Percentiles rank a stretch among this genome's conserved stretches.
These are phyloP conservation scores for Mormoops blainvillei DNA, from an alignment of 2,113 vertebrate genomes.

Conservation along the genomic window DNA sequence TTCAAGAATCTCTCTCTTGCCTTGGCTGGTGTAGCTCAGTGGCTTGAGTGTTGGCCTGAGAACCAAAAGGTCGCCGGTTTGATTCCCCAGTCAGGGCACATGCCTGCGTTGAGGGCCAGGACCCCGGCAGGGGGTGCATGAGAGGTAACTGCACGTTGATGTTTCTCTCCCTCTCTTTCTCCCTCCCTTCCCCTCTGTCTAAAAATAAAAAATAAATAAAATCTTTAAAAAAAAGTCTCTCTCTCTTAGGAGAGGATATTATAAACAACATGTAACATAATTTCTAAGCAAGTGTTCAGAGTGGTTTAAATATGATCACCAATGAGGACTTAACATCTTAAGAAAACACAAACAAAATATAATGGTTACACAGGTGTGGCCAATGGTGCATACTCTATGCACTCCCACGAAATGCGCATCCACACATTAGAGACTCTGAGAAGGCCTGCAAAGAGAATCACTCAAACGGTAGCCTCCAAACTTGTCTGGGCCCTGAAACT, in stretches of 20 bases:
- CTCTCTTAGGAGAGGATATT: not conserved
- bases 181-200: too few relatives aligned
- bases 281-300: not conserved
- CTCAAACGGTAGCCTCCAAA: not conserved
- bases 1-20: not conserved
- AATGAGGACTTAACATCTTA: not conserved
- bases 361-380: not conserved
- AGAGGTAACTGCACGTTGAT: too few relatives aligned
- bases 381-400: accelerated
- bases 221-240: too few relatives aligned
- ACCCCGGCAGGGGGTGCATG: too few relatives aligned
- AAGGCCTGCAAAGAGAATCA: not conserved
- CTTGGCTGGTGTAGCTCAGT: too few relatives aligned
- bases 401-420: not conserved
- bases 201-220: too few relatives aligned
- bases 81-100: too few relatives aligned
- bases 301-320: not conserved
- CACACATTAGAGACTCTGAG: not conserved
- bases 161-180: too few relatives aligned
- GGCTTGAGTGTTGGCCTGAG: too few relatives aligned
- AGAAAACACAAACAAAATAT: not conserved
- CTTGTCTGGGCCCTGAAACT: not conserved
- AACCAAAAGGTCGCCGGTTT: too few relatives aligned
- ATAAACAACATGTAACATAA: not conserved
- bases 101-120: too few relatives aligned